Percentiles rank a stretch among this genome's conserved stretches.
Evolutionary conservation across 1,140 invertebrate genomes (phyloP).

Genomic region (Solenopsis fugax): DNA sequence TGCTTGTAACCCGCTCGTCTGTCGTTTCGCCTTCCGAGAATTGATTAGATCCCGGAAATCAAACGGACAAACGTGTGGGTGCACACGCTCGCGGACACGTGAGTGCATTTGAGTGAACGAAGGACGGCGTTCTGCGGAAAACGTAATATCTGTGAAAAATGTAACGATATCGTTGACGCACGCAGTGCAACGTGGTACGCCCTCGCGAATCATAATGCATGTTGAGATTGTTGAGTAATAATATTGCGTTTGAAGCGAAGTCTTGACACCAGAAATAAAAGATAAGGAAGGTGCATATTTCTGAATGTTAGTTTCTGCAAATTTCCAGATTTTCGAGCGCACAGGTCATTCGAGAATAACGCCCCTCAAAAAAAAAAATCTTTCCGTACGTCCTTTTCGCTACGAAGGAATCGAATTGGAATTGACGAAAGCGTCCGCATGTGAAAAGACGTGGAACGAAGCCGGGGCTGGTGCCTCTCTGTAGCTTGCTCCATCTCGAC

Average conservation of each 20-base stretch:
- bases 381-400: neutral
- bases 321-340: neutral
- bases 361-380: neutral
- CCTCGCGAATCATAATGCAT: neutral
- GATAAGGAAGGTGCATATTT: neutral
- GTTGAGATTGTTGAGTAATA: no score
- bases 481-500: slow-evolving; percentile 54
- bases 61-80: slow-evolving; percentile 70
- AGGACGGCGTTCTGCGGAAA: neutral
- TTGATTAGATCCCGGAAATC: slow-evolving; percentile 83
- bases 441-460: slow-evolving; percentile 32
- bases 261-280: neutral
- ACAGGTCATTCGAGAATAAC: neutral
- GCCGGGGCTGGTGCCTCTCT: neutral
- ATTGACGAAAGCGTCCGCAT: slow-evolving; percentile 32
- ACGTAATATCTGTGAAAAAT: slow-evolving; percentile 16
- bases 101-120: neutral
- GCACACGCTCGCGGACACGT: neutral
- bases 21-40: slow-evolving; percentile 80
- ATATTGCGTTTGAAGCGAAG: neutral
- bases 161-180: slow-evolving; percentile 43
- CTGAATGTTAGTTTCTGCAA: neutral
- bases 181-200: neutral
- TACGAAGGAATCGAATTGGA: slow-evolving; percentile 6
- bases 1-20: slow-evolving; percentile 71